These are phyloP conservation scores for Adelognathus sp. DNA, from an alignment of 2,888 invertebrate species.

Conservation along the genomic window DNA sequence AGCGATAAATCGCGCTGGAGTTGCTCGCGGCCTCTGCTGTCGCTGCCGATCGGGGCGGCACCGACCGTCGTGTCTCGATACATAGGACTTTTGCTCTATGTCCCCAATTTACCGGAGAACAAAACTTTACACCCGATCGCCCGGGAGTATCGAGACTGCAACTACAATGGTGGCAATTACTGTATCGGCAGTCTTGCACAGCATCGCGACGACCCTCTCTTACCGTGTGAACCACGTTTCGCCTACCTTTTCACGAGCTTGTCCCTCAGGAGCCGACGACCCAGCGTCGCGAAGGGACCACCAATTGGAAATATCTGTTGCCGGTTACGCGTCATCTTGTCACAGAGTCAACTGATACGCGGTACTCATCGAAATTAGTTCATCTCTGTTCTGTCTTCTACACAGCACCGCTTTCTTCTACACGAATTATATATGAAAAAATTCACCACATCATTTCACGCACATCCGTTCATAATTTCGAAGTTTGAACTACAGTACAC, in stretches of 20 bases:
- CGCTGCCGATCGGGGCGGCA: conserved; percentile 34
- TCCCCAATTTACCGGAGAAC: conserved; percentile 36
- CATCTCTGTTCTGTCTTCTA: background rate
- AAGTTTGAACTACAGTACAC: background rate
- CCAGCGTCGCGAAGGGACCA: conserved; percentile 82
- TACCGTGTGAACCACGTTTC: conserved; percentile 25
- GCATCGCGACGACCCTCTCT: background rate
- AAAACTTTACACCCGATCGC: conserved; percentile 21
- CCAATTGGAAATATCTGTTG: conserved; percentile 82
- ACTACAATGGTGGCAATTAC: background rate
- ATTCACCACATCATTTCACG: too few species aligned
- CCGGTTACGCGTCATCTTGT: conserved; percentile 80
- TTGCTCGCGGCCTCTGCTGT: background rate
- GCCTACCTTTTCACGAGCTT: conserved; percentile 83
- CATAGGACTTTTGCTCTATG: background rate
- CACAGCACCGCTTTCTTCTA: background rate
- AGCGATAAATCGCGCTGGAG: conserved; percentile 43
- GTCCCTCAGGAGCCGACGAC: conserved; percentile 82
- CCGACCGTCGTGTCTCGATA: conserved; percentile 12
- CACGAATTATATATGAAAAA: background rate
- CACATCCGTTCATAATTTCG: background rate
- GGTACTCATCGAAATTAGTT: background rate
- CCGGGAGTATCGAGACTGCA: background rate
- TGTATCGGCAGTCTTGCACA: background rate
- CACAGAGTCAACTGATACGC: background rate